Evolutionary conservation across 2,888 invertebrate species (phyloP), one percentile per base, ranked within the genome.

Genomic region (Drosophila mimetica): DNA sequence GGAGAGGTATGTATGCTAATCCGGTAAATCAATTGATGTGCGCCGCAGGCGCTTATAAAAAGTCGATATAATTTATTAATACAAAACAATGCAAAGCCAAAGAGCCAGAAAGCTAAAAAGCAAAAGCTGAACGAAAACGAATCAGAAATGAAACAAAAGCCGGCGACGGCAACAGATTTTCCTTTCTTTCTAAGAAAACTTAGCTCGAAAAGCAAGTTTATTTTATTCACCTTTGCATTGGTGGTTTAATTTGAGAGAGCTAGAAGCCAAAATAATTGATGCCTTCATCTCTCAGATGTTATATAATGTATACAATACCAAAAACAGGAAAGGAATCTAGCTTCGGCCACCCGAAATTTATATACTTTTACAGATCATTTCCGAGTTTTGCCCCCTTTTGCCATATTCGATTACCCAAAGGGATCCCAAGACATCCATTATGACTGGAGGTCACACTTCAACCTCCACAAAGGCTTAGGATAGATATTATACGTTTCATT

Each of bases 11-110:
- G 74, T 67, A 63, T 75, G 82, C 81, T 82, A 88, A 82, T 88
- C 82, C 75, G 85, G 77, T 77, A 86, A 88, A 88, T 88, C 83
- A 83, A 88, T 88, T 83, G 88, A 83, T 88, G 89, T 83, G 71
- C 73, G 87, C 83, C 83, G 87, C 88, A 51, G 72, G 88, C 85
- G 63, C 81, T 86, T 83, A 77, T 72, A 86, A 84, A 88, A 88
- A 83, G 30, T 71, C 88, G 78, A 80, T 86, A 83, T 88, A 79
- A 88, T 83, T 82, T 88, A 82, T 82, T 88, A 88, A 82, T 82
- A 86, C 83, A 79, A 81, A 88, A 81, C 86, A 88, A 86, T 86
- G 88, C 77, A 67, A 67, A 71, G 77, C 53, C 61, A 77, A 55
- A 46, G 61, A 54, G 39, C 18, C 18, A 18, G 11, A 39, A 39